Conservation (phyloP, 1,140 invertebrate species). For the fruit fly (Drosophila melanogaster) region Release_6_plus_ISO1_MT NT_037436.4:9512001-9512500, state of each 20-base stretch:
- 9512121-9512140: slow-evolving; percentile 42
- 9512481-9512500: slow-evolving; percentile 29
- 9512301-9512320: background rate
- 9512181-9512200: too few species aligned
- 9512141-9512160: slow-evolving; percentile 24
- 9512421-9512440: background rate
- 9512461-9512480: slow-evolving; percentile 30
- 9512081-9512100: slow-evolving; percentile 41
- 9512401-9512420: background rate
- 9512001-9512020: background rate
- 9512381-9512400: slow-evolving; percentile 21
- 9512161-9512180: background rate
- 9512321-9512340: slow-evolving; percentile 60
- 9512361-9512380: slow-evolving; percentile 14
- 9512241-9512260: slow-evolving; percentile 12
- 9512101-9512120: slow-evolving; percentile 50
- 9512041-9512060: slow-evolving; percentile 22
- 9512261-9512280: slow-evolving; percentile 22
- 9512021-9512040: slow-evolving; percentile 16
- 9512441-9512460: slow-evolving; percentile 47
- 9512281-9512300: slow-evolving; percentile 10
- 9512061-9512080: slow-evolving; percentile 27
- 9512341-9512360: slow-evolving; percentile 29
- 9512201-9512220: background rate
- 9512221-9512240: slow-evolving; percentile 27